Evolutionary conservation across 2,113 vertebrate species (phyloP).

Genomic region (human (Homo sapiens)): GRCh38 chr12:3188001-3188500

Average conservation of each 20-base stretch:
- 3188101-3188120: not conserved
- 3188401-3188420: not conserved
- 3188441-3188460: not conserved
- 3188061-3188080: not conserved
- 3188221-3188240: not conserved
- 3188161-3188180: not conserved
- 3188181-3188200: not conserved
- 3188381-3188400: not conserved
- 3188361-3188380: not conserved
- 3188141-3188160: not conserved
- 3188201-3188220: not conserved
- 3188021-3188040: not conserved
- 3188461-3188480: not conserved
- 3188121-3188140: not conserved
- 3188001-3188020: not conserved
- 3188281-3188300: not conserved
- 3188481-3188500: not conserved
- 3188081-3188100: no score
- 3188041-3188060: not conserved
- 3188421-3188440: not conserved
- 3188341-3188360: no score
- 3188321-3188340: not conserved
- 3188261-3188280: not conserved
- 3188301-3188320: not conserved
- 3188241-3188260: not conserved